A percentile compares a stretch with the other conserved stretches of the same genome.
phyloP scores from a whole-genome alignment of 2,113 vertebrate genomes.

The Phaethornis superciliosus region DNA sequence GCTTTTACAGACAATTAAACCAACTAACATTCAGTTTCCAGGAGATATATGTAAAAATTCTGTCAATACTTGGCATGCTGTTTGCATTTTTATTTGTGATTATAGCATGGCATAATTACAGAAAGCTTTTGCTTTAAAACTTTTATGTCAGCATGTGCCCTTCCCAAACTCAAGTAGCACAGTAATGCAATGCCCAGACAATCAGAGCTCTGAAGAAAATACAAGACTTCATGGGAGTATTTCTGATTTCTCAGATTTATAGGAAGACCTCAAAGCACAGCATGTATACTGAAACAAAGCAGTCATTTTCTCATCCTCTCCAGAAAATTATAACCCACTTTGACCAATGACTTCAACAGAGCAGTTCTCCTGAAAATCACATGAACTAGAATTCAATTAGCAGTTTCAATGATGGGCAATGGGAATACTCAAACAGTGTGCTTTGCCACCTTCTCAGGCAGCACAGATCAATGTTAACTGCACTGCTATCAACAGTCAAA shows the following conservation, averaged over 20 bases:
- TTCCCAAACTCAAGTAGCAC: background rate
- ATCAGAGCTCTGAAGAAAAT: background rate
- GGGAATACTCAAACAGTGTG: background rate
- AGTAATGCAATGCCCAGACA: background rate
- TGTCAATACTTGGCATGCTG: background rate
- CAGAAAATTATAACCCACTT: background rate
- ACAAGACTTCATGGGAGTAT: background rate
- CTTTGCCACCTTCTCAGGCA: background rate
- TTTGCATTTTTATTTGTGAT: background rate
- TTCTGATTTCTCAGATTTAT: background rate
- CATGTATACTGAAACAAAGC: background rate
- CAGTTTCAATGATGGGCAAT: background rate
- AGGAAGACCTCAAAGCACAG: background rate
- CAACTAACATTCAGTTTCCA: constrained; percentile 69
- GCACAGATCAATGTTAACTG: background rate
- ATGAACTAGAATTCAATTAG: background rate
- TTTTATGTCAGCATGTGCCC: background rate
- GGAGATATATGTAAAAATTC: background rate
- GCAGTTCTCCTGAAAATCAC: background rate
- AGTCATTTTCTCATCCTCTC: background rate
- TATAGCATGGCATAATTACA: background rate
- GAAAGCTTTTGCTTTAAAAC: background rate
- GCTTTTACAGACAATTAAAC: constrained; percentile 61
- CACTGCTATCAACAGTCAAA: background rate
- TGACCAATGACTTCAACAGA: background rate